Conservation (phyloP, 2,113 vertebrate species). For the Perognathus longimembris region DNA sequence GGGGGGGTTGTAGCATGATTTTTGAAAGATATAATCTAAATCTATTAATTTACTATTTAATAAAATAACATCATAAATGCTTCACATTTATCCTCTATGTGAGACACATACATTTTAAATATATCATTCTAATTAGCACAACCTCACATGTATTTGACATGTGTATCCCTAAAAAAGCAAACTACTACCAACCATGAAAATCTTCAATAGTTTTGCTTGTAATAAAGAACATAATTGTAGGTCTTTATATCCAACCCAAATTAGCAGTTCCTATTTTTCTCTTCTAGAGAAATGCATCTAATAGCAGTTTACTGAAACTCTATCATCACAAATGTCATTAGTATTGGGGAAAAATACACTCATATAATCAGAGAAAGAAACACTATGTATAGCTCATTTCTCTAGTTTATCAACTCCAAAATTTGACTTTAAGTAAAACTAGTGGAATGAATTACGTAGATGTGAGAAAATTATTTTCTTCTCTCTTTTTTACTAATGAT, state of each 20-base stretch:
- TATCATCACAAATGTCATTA: slow-evolving; percentile 71
- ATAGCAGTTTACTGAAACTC: slow-evolving; percentile 80
- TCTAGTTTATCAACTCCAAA: slow-evolving; percentile 44
- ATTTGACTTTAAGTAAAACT: slow-evolving; percentile 67
- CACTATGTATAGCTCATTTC: slow-evolving; percentile 79
- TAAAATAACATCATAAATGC: neutral
- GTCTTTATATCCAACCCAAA: slow-evolving; percentile 72
- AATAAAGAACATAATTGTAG: slow-evolving; percentile 73
- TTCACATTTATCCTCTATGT: neutral
- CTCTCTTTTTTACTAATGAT: neutral
- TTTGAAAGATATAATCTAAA: slow-evolving; percentile 10
- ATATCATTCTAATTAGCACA: neutral
- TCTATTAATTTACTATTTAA: neutral
- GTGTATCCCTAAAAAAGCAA: neutral
- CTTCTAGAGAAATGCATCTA: slow-evolving; percentile 71
- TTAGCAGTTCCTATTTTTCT: slow-evolving; percentile 80
- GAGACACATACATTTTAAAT: neutral
- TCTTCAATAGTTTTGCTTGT: slow-evolving; percentile 64
- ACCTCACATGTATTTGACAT: neutral
- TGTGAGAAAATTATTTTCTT: slow-evolving; percentile 62
- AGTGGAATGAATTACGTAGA: slow-evolving; percentile 44
- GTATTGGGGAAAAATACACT: slow-evolving; percentile 4
- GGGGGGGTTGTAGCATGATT: neutral
- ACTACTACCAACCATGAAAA: slow-evolving; percentile 52
- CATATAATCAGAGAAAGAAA: slow-evolving; percentile 76